Base-by-base conservation (phyloP, 1,140 invertebrate genomes). In the Plutomurus gul region DNA sequence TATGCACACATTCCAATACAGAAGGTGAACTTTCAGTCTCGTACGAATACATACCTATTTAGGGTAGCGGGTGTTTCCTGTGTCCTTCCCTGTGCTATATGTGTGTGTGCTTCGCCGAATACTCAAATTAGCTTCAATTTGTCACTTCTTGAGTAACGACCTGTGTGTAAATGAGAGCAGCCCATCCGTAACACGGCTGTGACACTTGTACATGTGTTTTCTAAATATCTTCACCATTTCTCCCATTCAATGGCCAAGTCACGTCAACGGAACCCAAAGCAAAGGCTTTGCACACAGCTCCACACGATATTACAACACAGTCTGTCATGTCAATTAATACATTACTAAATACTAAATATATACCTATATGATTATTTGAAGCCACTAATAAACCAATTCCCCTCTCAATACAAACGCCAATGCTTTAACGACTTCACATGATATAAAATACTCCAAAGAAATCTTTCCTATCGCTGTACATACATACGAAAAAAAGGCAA, bases 81-180 rank as follows among this genome's bases (percentile, higher is more conserved):
- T 51, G 30, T 65, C 1, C 18, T 65, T 36, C 30, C 36, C 36
- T 13, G 39, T 43, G 11, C 10, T 3, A n/a, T 43, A n/a, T 43
- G 10, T 43, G 39, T 13, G 39, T 43, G 13, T n/a, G 36, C 36
- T 65, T 65, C 36, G 30, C 56, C 56, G 56, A 65, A 65, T 65
- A 36, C 56, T 72, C 70, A 72, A 72, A 72, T 72, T 72, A 72
- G 70, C n/a, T 43, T 72, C 70, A 72, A 72, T 72, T 72, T 72
- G 70, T 72, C 70, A 72, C 70, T 72, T 39, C 27, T 20, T 43
- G 70, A 72, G 70, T 72, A 72, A 72, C 70, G 70, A 72, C 36
- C 70, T 43, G 36, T 72, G 70, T 27, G 70, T 39, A 40, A 72
- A 72, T 72, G 70, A 40, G 70, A 65, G 56, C 30, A 65, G 30